Evolutionary conservation across 2,888 invertebrate genomes (phyloP).

Genomic region (Scaptomyza parva): DNA sequence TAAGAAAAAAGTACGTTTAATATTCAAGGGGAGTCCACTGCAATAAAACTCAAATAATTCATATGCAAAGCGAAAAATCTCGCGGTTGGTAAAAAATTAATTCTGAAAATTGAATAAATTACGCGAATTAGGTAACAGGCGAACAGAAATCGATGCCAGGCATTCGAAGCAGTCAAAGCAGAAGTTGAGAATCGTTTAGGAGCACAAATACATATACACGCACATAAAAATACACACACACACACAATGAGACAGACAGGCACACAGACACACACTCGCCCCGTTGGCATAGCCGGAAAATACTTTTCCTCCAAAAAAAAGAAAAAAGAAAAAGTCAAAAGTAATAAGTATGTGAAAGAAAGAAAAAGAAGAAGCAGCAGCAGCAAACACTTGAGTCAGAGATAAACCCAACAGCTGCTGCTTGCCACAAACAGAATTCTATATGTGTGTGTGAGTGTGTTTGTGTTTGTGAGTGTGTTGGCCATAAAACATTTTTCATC

Average conservation of each 20-base stretch:
- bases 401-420: conserved; percentile 46
- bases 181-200: conserved; percentile 71
- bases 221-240: conserved; percentile 10
- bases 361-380: conserved; percentile 48
- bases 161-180: conserved; percentile 47
- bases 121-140: conserved; percentile 82
- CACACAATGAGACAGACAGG: conserved; percentile 19
- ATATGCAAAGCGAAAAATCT: conserved; percentile 54
- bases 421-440: conserved; percentile 20
- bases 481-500: conserved; percentile 74
- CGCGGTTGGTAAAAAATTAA: conserved; percentile 74
- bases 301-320: conserved; percentile 76
- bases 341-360: conserved; percentile 71
- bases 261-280: conserved; percentile 26
- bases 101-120: conserved; percentile 83
- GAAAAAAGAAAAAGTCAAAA: conserved; percentile 54
- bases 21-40: conserved; percentile 18
- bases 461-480: conserved; percentile 12
- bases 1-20: conserved; percentile 4
- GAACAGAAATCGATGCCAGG: conserved; percentile 65
- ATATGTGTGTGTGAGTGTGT: not conserved
- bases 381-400: conserved; percentile 61
- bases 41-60: conserved; percentile 47
- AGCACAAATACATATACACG: conserved; percentile 51
- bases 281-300: conserved; percentile 55